Base-by-base conservation (phyloP, 1,140 invertebrate genomes). In the Saccostrea cuccullata region DNA sequence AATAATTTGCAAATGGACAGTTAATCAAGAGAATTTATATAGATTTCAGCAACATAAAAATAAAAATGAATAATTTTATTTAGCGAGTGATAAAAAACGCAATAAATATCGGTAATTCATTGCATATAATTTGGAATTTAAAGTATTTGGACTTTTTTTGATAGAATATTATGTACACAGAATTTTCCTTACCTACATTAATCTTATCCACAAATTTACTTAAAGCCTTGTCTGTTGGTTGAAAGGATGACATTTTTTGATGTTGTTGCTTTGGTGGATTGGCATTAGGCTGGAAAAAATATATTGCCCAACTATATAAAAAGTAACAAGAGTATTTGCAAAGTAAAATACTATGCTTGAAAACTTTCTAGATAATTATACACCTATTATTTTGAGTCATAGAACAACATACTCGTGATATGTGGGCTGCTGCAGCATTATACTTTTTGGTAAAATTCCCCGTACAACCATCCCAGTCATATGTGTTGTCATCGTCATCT, bases 201-300 rank as follows among this genome's bases (percentile, higher is more conserved):
- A 98, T 98, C 95, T 97, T 98, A 90, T 97, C 96, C 0, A 96
- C 94, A 94, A 96, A 98, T 90, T 97, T 97, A 86, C 96, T 96
- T 84, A 98, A 96, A 0, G 98, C 91, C 91, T 98, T 98, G 73
- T 98, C 97, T 82, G 95, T 96, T 4, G 98, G 97, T 94, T 98
- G 98, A 93, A 96, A 98, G 73, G 55, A 70, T 88, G 17, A 11
- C 20, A 84, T 64, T 47, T 85, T 87, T 40, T 86, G 85, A 55
- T 86, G 88, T 86, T 40, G 67, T 55, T 36, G 88, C 84, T 70
- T 88, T 88, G 82, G 86, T 82, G 26, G 36, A 47, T 87, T 87
- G 30, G 88, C 85, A 91, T 92, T 91, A 40, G 89, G 88, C 73
- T 89, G 40, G n/a, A 90, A 86, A 82, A 82, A 83, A 47, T 47